Evolutionary conservation across 2,888 invertebrate species (phyloP), one percentile per base, ranked within the genome.

Genomic region (Stenichneumon culpator): DNA sequence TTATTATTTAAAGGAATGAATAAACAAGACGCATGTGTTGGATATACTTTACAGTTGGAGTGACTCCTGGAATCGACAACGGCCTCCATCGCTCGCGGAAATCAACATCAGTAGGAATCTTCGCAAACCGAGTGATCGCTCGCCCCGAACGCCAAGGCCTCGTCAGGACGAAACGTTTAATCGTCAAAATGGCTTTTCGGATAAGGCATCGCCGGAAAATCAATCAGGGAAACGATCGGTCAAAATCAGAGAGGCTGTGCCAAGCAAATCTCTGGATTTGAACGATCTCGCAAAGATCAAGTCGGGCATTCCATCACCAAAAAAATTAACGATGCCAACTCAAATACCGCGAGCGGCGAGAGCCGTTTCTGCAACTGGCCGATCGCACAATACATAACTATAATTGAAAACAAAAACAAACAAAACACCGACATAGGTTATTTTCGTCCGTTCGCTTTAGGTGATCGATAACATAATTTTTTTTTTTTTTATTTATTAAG

Each of bases 41-140:
- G 69, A 78, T 82, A 82, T 85, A 54, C 79, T 47, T 90, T 91
- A 3, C 90, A 93, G 93, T 91, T 93, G 93, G 93, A 94, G 90
- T 93, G 93, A 93, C 88, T 89, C 91, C 79, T 92, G 92, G 92
- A 87, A 91, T 85, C 91, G 89, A 79, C 91, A 89, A 82, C 90
- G 90, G 84, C 89, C 90, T 81, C 88, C 89, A 73, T 87, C 90
- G 79, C 87, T 90, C 86, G 88, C 87, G 78, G 92, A 91, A 79
- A 87, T 86, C 84, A 90, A 90, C 83, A 87, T 83, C 81, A 78
- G 47, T 63, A 87, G 83, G 68, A 84, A 74, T 83, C 86, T 83
- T 80, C 90, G 90, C 74, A 92, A 90, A 81, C 86, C 89, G 74
- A 88, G 86, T 79, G 87, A 88, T 84, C 88, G 89, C 86, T 87